phyloP scores from a whole-genome alignment of 2,113 vertebrate species.

The Coregonus clupeaformis region DNA sequence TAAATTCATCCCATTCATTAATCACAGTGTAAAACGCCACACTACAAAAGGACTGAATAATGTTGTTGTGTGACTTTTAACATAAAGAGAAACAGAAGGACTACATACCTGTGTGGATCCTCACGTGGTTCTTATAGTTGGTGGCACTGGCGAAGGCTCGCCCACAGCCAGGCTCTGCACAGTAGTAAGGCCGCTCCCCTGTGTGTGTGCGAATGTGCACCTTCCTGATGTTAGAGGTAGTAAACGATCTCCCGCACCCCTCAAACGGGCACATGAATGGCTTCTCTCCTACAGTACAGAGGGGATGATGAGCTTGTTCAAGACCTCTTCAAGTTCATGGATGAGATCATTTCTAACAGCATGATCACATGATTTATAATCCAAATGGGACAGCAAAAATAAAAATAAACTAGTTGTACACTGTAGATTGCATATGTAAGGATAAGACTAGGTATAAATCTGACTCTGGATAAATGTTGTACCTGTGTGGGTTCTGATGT shows the following conservation, averaged over 20 bases:
- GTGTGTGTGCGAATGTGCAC: slow-evolving; percentile 98
- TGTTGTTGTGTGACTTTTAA: background rate
- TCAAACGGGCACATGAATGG: slow-evolving; percentile 98
- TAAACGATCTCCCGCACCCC: slow-evolving; percentile 95
- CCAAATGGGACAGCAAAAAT: background rate
- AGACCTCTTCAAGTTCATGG: background rate
- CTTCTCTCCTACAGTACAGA: slow-evolving; percentile 84
- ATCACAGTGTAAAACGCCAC: background rate
- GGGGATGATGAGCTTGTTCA: background rate
- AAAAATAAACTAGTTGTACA: too few relatives aligned
- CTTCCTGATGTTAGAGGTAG: slow-evolving; percentile 97
- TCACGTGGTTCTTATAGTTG: slow-evolving; percentile 98
- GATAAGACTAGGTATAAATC: too few relatives aligned
- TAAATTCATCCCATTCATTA: background rate
- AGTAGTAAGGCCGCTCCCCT: slow-evolving; percentile 96
- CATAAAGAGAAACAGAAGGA: background rate
- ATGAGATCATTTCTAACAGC: background rate
- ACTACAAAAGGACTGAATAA: background rate
- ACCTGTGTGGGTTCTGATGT: slow-evolving; percentile 98
- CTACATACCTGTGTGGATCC: slow-evolving; percentile 92
- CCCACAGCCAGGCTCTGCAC: slow-evolving; percentile 95
- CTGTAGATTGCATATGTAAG: too few relatives aligned
- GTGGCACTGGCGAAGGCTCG: slow-evolving; percentile 96
- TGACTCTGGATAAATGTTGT: slow-evolving; percentile 3
- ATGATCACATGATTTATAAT: background rate